These are phyloP conservation scores for Ophioninae sp. DNA, from an alignment of 2,888 invertebrate genomes.

Conservation along the genomic window DNA sequence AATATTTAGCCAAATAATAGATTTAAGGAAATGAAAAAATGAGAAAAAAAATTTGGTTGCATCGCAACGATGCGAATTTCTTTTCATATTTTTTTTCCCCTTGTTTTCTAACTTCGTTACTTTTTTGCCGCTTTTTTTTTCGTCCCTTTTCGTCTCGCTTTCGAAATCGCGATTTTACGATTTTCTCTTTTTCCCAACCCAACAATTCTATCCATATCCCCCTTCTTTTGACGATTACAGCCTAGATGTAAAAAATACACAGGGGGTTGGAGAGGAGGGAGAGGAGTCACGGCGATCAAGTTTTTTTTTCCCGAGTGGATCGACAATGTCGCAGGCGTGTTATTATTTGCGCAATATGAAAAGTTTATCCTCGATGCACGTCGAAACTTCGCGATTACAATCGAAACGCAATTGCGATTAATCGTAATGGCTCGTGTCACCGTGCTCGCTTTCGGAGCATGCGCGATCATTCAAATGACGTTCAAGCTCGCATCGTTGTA, in stretches of 20 bases:
- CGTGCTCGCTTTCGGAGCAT: background rate
- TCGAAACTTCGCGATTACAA: background rate
- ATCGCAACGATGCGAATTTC: too few species aligned
- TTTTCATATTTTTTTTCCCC: conserved; percentile 10
- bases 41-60: too few species aligned
- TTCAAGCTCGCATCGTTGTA: too few species aligned
- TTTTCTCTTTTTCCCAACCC: conserved; percentile 7
- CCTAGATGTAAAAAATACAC: background rate
- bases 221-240: background rate
- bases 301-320: conserved; percentile 13
- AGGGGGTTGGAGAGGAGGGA: background rate
- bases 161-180: background rate
- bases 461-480: background rate
- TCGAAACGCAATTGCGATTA: background rate
- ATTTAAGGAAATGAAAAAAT: too few species aligned
- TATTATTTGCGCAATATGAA: conserved; percentile 7
- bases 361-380: background rate
- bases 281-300: conserved; percentile 6
- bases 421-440: background rate
- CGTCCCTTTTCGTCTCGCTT: background rate
- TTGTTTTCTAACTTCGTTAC: background rate
- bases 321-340: conserved; percentile 10
- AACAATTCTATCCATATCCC: conserved; percentile 30
- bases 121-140: background rate
- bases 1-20: too few species aligned